Percentiles rank a stretch among this genome's conserved stretches.
Conservation (phyloP, 1,140 invertebrate species). For the Sycophila sp. region DNA sequence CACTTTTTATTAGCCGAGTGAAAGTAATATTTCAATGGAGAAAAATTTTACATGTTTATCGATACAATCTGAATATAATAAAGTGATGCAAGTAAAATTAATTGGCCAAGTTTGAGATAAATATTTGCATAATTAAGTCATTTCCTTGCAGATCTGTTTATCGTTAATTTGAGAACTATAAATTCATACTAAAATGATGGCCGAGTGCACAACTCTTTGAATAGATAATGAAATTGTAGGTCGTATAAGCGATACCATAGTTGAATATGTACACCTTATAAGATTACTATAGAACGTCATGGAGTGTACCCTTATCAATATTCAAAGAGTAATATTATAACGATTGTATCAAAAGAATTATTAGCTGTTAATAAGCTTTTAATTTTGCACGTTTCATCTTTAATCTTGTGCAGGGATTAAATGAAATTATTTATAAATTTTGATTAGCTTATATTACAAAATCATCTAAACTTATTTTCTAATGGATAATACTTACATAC, state of each 20-base stretch:
- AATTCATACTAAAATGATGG: slow-evolving; percentile 15
- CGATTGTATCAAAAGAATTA: slow-evolving; percentile 27
- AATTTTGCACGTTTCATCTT: slow-evolving; percentile 21
- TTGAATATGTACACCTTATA: slow-evolving; percentile 24
- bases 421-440: slow-evolving; percentile 16
- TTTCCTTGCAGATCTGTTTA: too few relatives aligned
- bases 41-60: too few relatives aligned
- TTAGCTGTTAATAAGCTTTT: slow-evolving; percentile 27
- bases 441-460: neutral
- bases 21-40: too few relatives aligned
- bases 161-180: neutral
- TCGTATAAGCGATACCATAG: slow-evolving; percentile 15
- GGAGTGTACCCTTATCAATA: slow-evolving; percentile 7
- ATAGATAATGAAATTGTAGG: slow-evolving; percentile 27
- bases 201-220: too few relatives aligned
- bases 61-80: too few relatives aligned
- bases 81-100: too few relatives aligned
- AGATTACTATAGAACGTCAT: slow-evolving; percentile 13
- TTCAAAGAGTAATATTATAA: slow-evolving; percentile 23
- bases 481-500: too few relatives aligned
- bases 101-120: too few relatives aligned
- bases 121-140: too few relatives aligned
- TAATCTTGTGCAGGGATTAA: slow-evolving; percentile 13
- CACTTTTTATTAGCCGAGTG: neutral
- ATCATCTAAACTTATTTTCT: too few relatives aligned